Base-by-base conservation (phyloP, 2,113 vertebrate species). In the Verasper variegatus region DNA sequence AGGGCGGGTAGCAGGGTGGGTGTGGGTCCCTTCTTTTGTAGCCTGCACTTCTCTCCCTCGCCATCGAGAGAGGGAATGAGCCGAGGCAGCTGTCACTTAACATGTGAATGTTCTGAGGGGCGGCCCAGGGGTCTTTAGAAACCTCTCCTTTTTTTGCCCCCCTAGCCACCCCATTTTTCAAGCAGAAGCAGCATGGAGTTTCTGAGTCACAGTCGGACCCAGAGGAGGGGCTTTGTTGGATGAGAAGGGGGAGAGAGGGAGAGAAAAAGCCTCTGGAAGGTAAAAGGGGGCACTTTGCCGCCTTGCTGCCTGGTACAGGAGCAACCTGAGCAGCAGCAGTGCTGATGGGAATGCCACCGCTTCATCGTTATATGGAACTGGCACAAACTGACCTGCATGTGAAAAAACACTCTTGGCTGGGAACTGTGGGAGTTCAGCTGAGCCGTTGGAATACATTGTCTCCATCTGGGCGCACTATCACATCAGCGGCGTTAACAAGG, bases 11-110 rank as follows among this genome's bases (percentile, higher is more conserved):
- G 86, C 81, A 81, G 80, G 76, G 86, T 88, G 91, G 88, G 90
- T 91, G 89, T 91, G 88, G 91, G 93, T 92, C 87, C 74, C 90
- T 85, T 74, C 92, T 93, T 94, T 94, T 93, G 92, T 94, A 91
- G 89, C 74, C 76, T 88, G 73, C 83, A 86, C 88, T 89, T 87
- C 90, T 92, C 85, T 88, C 85, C 56, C 59, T 90, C 67, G 18
- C 83, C 79, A 61, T 81, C 74, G 74, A 89, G 84, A 89, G 88
- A 89, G 83, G 90, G 87, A 91, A 88, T 68, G 87, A 88, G 77
- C 85, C 68, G 79, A 93, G 92, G 93, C 94, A 95, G 94, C 94
- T 95, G 94, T 94, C 94, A 95, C 93, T 95, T 95, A 95, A 93
- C 95, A 95, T 95, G 91, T 94, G 94, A 95, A 95, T 95, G 91